Evolutionary conservation across 1,140 invertebrate species (phyloP).

Genomic region (Halictus rubicundus): DNA sequence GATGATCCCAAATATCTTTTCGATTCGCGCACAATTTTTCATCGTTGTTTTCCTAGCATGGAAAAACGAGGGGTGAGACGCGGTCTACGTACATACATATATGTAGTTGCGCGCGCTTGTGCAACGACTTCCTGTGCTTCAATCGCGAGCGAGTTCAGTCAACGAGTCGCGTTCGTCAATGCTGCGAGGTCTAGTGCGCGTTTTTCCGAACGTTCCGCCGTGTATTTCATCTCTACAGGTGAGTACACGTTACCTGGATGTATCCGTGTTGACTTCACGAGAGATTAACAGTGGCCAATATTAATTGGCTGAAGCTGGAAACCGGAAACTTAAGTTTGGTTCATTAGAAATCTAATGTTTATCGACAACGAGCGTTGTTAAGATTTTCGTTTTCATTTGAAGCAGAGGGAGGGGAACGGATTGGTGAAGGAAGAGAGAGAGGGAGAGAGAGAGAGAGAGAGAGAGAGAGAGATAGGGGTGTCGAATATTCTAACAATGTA

Average conservation of each 20-base stretch:
- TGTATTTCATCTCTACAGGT: conserved; percentile 27
- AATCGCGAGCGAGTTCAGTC: conserved; percentile 64
- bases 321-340: not conserved
- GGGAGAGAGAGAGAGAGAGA: not conserved
- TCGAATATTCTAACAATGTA: not conserved
- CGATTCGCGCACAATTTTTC: not conserved
- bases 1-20: not conserved
- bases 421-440: too few relatives aligned
- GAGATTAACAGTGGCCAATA: too few relatives aligned
- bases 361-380: not conserved
- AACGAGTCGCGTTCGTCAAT: conserved; percentile 60
- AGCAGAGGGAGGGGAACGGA: too few relatives aligned
- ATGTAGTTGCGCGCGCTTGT: conserved; percentile 65
- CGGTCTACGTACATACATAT: not conserved
- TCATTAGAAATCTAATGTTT: not conserved
- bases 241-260: conserved; percentile 10
- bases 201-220: not conserved
- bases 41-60: not conserved
- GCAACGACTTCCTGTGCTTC: conserved; percentile 57
- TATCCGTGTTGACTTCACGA: not conserved
- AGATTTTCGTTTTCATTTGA: not conserved
- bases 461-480: too few relatives aligned
- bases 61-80: conserved; percentile 1
- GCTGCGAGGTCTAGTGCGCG: conserved; percentile 35
- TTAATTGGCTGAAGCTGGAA: not conserved